Evolutionary conservation across 2,113 vertebrate genomes (phyloP).

Genomic region (Geothlypis trichas): DNA sequence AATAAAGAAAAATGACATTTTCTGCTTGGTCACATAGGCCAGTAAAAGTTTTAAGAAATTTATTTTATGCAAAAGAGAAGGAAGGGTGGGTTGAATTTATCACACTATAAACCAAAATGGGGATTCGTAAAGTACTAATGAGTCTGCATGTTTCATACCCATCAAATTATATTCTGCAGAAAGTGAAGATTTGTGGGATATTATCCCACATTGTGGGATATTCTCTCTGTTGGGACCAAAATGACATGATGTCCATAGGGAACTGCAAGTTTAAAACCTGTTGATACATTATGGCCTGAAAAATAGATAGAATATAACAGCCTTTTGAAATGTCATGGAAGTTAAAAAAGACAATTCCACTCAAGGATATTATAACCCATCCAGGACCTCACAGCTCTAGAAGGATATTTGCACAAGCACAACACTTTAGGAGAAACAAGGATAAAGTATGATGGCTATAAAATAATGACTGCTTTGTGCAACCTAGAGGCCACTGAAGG

Average conservation of each 20-base stretch:
- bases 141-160: neutral
- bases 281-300: fast-evolving
- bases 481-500: neutral
- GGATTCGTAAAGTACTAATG: neutral
- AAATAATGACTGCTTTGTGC: neutral
- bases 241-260: neutral
- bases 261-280: neutral
- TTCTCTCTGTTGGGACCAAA: neutral
- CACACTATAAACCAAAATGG: neutral
- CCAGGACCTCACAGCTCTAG: neutral
- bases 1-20: neutral
- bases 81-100: neutral
- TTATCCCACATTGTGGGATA: neutral
- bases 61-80: neutral
- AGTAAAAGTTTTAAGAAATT: neutral
- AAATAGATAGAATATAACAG: fast-evolving
- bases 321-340: neutral
- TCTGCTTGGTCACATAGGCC: neutral
- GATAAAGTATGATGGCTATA: neutral
- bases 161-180: neutral
- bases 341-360: neutral
- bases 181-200: neutral
- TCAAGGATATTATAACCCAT: neutral
- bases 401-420: neutral
- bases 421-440: neutral